Evolutionary conservation across 2,888 invertebrate genomes (phyloP).

Genomic region (Hirtodrosophila histrioides): DNA sequence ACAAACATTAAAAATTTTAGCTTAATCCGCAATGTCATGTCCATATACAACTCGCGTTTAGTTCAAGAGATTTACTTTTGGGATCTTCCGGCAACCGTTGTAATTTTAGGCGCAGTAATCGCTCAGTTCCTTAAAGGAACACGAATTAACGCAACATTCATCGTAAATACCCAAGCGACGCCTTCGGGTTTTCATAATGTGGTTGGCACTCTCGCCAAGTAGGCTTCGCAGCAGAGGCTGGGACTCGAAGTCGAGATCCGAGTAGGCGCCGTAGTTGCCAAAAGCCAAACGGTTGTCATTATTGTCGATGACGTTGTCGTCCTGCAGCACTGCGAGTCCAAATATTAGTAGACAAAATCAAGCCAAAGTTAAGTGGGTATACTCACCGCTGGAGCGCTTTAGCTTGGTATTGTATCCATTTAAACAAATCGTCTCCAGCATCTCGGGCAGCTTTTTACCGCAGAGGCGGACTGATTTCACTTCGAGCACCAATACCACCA

Average conservation of each 20-base stretch:
- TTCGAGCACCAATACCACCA: slow-evolving; percentile 36
- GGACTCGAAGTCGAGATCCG: slow-evolving; percentile 18
- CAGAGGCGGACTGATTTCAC: slow-evolving; percentile 50
- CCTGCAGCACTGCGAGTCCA: slow-evolving; percentile 30
- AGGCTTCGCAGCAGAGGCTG: slow-evolving; percentile 54
- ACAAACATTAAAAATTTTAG: too few species aligned
- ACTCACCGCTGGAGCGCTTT: slow-evolving; percentile 55
- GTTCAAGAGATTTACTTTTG: too few species aligned
- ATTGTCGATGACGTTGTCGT: slow-evolving; percentile 46
- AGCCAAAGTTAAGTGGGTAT: background rate
- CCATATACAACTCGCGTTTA: background rate
- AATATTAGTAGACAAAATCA: background rate
- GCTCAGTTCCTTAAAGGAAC: slow-evolving; percentile 55
- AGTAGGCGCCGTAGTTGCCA: slow-evolving; percentile 24
- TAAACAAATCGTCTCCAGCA: slow-evolving; percentile 55
- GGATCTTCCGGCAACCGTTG: too few species aligned
- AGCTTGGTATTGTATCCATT: slow-evolving; percentile 65
- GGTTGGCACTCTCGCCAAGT: slow-evolving; percentile 46
- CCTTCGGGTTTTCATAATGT: slow-evolving; percentile 64
- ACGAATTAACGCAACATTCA: slow-evolving; percentile 74
- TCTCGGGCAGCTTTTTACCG: slow-evolving; percentile 57
- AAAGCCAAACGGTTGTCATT: background rate
- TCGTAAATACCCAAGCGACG: slow-evolving; percentile 69
- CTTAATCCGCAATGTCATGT: background rate
- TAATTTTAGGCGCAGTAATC: slow-evolving; percentile 56